phyloP scores from a whole-genome alignment of 2,797 vertebrate genomes.

The Trachurus trachurus region DNA sequence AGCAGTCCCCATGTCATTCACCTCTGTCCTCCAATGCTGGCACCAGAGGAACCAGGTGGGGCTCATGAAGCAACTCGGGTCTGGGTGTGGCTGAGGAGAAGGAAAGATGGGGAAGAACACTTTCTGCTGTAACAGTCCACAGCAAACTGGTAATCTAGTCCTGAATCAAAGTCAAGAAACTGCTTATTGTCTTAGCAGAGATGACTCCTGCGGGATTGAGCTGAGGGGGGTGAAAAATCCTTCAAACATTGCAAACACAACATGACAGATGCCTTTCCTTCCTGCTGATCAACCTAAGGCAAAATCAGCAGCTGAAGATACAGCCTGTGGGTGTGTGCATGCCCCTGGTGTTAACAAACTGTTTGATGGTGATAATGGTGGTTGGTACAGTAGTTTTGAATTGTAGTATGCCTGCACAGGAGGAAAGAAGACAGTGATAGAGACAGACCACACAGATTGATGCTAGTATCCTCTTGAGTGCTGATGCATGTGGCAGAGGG shows the following conservation, averaged over 20 bases:
- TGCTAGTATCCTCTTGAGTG: constrained; percentile 10
- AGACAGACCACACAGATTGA: constrained; percentile 28
- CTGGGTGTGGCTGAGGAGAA: too few relatives aligned
- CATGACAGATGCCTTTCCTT: not conserved
- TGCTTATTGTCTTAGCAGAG: constrained; percentile 11
- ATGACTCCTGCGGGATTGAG: constrained; percentile 27
- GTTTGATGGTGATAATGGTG: constrained; percentile 1
- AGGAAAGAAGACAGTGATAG: constrained; percentile 24
- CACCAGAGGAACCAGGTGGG: too few relatives aligned
- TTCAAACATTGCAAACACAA: constrained; percentile 6
- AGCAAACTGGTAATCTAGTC: constrained; percentile 43
- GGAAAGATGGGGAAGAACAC: too few relatives aligned
- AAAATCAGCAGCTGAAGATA: constrained; percentile 42
- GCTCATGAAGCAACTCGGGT: too few relatives aligned
- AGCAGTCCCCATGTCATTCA: too few relatives aligned
- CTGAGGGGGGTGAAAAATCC: not conserved
- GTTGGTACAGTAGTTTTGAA: constrained; percentile 32
- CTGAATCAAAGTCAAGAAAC: constrained; percentile 17
- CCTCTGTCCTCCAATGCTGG: too few relatives aligned
- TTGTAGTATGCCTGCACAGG: constrained; percentile 39
- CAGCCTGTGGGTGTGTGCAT: constrained; percentile 36
- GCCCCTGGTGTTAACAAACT: constrained; percentile 37
- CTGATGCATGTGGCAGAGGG: not conserved
- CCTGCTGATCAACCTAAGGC: constrained; percentile 48
- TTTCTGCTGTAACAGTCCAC: not conserved